Conservation (phyloP, 2,797 vertebrate genomes). For the Labeo calbasu region DNA sequence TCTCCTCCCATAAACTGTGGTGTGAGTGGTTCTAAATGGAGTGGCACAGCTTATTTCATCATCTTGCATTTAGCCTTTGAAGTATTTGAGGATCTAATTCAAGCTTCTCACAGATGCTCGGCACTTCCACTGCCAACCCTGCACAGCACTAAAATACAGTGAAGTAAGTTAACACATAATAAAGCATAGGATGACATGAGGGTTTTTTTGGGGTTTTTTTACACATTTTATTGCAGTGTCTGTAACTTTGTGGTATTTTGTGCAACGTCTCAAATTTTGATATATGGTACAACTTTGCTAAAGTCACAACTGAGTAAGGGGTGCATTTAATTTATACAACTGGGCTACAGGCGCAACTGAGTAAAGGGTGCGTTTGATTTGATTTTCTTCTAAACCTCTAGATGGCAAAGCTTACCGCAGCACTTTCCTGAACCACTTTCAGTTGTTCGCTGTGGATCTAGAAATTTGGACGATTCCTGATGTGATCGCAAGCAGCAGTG, state of each 20-base stretch:
- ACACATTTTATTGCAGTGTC: neutral
- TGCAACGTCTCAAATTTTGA: neutral
- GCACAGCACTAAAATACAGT: slow-evolving; percentile 6
- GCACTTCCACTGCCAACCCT: slow-evolving; percentile 35
- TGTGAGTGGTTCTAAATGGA: slow-evolving; percentile 66
- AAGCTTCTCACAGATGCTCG: slow-evolving; percentile 46
- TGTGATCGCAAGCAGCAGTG: neutral
- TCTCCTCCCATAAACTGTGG: slow-evolving; percentile 62
- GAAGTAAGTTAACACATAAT: neutral
- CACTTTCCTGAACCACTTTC: neutral
- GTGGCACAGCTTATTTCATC: slow-evolving; percentile 68
- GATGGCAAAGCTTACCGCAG: neutral
- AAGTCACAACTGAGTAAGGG: neutral
- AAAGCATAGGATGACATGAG: neutral
- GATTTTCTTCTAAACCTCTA: neutral
- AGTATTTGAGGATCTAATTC: slow-evolving; percentile 61
- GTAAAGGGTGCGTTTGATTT: neutral
- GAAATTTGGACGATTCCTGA: neutral
- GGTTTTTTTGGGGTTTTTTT: too few species aligned
- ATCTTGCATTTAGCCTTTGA: slow-evolving; percentile 70
- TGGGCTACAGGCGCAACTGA: neutral
- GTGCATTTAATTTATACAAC: neutral
- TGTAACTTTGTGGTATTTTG: neutral
- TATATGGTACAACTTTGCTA: neutral
- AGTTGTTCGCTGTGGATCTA: neutral